These are phyloP conservation scores for Lacerta bilineata DNA, from an alignment of 2,797 vertebrate species.

Conservation along the genomic window DNA sequence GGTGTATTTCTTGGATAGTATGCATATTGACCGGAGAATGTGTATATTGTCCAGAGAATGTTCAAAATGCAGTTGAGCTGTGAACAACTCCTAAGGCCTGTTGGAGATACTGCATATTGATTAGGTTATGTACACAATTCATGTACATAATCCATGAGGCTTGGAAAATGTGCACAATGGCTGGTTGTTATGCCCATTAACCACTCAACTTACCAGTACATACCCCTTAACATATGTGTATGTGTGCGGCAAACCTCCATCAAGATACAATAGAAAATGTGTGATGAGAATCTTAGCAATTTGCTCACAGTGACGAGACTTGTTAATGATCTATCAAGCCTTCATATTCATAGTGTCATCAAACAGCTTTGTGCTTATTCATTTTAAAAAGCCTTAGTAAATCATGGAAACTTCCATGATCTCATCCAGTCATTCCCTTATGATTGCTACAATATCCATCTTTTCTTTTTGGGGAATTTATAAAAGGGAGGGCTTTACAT, in stretches of 20 bases:
- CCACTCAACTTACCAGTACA: too few relatives aligned
- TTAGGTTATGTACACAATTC: too few relatives aligned
- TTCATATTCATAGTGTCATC: constrained; percentile 66
- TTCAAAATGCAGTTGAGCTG: too few relatives aligned
- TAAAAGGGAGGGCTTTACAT: constrained; percentile 52
- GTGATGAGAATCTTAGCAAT: constrained; percentile 65
- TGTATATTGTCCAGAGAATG: too few relatives aligned
- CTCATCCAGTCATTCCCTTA: constrained; percentile 65
- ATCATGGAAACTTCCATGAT: constrained; percentile 76
- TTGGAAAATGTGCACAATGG: too few relatives aligned
- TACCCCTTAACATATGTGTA: too few relatives aligned
- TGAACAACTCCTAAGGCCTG: too few relatives aligned
- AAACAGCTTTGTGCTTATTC: constrained; percentile 73
- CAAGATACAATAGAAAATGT: constrained; percentile 58
- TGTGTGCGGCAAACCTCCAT: not conserved
- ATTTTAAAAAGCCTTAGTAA: constrained; percentile 71
- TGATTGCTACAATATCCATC: constrained; percentile 21
- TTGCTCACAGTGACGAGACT: constrained; percentile 64
- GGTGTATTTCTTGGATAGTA: too few relatives aligned
- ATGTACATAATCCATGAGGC: too few relatives aligned
- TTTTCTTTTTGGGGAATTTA: constrained; percentile 28
- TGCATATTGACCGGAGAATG: too few relatives aligned
- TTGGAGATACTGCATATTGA: too few relatives aligned
- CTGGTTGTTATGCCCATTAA: too few relatives aligned
- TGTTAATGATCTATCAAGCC: constrained; percentile 63